phyloP scores from a whole-genome alignment of 2,888 invertebrate species.

The Cantharis nigra region DNA sequence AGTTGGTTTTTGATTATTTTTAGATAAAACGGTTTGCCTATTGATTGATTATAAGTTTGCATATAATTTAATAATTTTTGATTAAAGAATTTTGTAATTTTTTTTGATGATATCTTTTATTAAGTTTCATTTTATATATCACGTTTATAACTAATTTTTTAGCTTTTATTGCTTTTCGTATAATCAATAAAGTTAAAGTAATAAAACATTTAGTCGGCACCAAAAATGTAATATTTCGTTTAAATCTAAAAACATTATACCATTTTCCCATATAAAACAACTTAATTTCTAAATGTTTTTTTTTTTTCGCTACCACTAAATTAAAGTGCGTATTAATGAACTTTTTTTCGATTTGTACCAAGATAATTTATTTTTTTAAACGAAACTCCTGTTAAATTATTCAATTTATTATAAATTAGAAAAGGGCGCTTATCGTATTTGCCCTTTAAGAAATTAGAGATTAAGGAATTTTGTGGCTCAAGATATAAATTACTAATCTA shows the following conservation, averaged over 20 bases:
- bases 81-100: not conserved
- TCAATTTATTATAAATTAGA: constrained; percentile 3
- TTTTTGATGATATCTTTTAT: not conserved
- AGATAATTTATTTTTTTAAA: not conserved
- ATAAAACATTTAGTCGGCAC: constrained; percentile 17
- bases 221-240: constrained; percentile 8
- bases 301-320: not conserved
- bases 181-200: constrained; percentile 24
- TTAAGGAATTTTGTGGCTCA: constrained; percentile 18
- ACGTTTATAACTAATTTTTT: constrained; percentile 18
- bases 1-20: constrained; percentile 12
- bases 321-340: constrained; percentile 11
- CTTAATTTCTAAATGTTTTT: constrained; percentile 5
- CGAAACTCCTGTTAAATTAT: constrained; percentile 10
- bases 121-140: not conserved
- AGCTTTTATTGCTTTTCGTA: constrained; percentile 25
- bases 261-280: not conserved
- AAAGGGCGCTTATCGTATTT: constrained; percentile 6
- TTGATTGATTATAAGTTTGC: constrained; percentile 6
- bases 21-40: constrained; percentile 16
- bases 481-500: constrained; percentile 23
- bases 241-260: constrained; percentile 12
- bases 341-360: constrained; percentile 14
- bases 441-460: constrained; percentile 16
- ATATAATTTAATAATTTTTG: constrained; percentile 1